Evolutionary conservation across 2,113 vertebrate species (phyloP), one percentile per base, ranked within the genome.

Genomic region (Zosterops borbonicus): DNA sequence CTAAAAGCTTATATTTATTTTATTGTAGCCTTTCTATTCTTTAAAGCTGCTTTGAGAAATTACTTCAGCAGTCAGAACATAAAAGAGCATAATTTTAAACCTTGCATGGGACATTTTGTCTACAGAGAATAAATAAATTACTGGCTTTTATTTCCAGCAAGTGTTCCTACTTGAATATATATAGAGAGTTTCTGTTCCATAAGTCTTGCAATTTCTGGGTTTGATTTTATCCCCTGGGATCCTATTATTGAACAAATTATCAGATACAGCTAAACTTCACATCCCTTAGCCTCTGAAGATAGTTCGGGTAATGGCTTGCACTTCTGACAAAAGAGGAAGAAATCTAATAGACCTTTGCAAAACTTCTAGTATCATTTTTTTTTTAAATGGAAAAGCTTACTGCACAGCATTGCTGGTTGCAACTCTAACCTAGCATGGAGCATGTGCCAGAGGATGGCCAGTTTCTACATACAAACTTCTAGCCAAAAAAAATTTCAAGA

Each of bases 11-110:
- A 0, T 58, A 16, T 89, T 94, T 92, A 53, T 83, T 87, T 96
- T 90, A 68, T 60, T 79, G 76, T 69, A 75, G 53, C 35, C 20
- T n/a, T 86, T 49, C 41, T 69, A 21, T 65, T 95, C 64, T 87
- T 92, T 96, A 93, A 93, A 89, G 69, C n/a, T 84, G 79, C 83
- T 87, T 94, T 90, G 89, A 96, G 69, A 90, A 88, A 92, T 93
- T 58, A 39, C 27, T 93, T 91, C 75, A 88, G 49, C 56, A 77
- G n/a, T 64, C 75, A 81, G 75, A 73, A 59, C 49, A 87, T 81
- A 47, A 60, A 81, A 83, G 35, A 84, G 41, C 81, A 77, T 82
- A 5, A 70, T 86, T 89, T 96, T 93, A 93, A 87, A 53, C 35
- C 68, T 77, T 52, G 33, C 29, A 50, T 62, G 60, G 60, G 78